A percentile compares a stretch with the other conserved stretches of the same genome.
phyloP scores from a whole-genome alignment of 2,888 invertebrate genomes.

The Ashinkailepas kermadecensis region DNA sequence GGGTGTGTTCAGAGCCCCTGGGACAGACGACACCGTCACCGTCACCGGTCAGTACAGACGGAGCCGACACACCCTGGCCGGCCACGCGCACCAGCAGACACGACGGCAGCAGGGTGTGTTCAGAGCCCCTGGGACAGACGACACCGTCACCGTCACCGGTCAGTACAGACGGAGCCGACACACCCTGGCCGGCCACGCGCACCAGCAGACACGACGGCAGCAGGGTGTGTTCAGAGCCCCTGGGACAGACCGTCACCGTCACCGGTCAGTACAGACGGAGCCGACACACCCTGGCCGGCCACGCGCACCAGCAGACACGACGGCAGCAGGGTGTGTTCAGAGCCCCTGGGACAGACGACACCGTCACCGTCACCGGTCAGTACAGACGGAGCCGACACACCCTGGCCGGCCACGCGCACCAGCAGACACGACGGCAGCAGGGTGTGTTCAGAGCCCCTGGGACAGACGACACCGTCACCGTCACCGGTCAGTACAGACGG shows the following conservation, averaged over 20 bases:
- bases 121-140: background rate
- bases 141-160: no score
- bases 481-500: no score
- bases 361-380: no score
- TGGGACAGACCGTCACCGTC: background rate
- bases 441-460: background rate
- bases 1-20: background rate
- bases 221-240: background rate
- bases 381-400: no score
- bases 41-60: no score
- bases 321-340: background rate
- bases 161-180: no score
- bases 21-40: background rate
- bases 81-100: slow-evolving; percentile 14
- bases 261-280: no score
- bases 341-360: background rate
- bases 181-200: background rate
- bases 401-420: slow-evolving; percentile 13
- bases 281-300: background rate
- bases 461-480: background rate
- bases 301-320: slow-evolving; percentile 9
- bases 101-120: background rate
- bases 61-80: background rate
- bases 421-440: background rate
- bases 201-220: slow-evolving; percentile 9